Percentiles rank a stretch among this genome's conserved stretches.
phyloP scores from a whole-genome alignment of 35 echinoderm and acorn worm genomes.

The Ophioderma brevispina region DNA sequence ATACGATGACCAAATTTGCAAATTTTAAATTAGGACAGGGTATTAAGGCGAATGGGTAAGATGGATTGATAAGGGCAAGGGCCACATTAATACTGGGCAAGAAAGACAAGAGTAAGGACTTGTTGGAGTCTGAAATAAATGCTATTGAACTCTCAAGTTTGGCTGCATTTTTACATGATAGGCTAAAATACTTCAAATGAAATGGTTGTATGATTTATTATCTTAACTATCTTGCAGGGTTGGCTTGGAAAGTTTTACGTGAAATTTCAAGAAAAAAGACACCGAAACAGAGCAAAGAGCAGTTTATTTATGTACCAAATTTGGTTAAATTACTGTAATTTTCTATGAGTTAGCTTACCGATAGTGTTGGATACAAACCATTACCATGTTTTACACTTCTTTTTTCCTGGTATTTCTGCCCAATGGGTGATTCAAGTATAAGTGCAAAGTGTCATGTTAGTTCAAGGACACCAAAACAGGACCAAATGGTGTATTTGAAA shows the following conservation, averaged over 20 bases:
- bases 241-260: not conserved
- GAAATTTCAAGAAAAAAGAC: not conserved
- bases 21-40: too few relatives aligned
- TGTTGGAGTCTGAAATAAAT: not conserved
- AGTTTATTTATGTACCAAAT: not conserved
- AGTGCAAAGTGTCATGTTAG: not conserved
- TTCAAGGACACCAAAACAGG: not conserved
- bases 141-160: not conserved
- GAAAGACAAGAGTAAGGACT: not conserved
- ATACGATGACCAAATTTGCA: too few relatives aligned
- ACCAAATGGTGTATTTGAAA: not conserved
- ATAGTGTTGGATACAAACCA: not conserved
- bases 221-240: not conserved
- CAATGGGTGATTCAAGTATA: not conserved
- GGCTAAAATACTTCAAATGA: not conserved
- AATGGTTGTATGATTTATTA: not conserved
- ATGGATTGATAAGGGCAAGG: too few relatives aligned
- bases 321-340: too few relatives aligned
- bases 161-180: not conserved
- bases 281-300: not conserved
- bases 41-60: too few relatives aligned
- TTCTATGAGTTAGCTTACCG: not conserved
- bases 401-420: not conserved
- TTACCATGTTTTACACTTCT: not conserved
- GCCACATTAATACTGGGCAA: not conserved